Base-by-base conservation (phyloP, 2,113 vertebrate species). In the Larimichthys polyactis region DNA sequence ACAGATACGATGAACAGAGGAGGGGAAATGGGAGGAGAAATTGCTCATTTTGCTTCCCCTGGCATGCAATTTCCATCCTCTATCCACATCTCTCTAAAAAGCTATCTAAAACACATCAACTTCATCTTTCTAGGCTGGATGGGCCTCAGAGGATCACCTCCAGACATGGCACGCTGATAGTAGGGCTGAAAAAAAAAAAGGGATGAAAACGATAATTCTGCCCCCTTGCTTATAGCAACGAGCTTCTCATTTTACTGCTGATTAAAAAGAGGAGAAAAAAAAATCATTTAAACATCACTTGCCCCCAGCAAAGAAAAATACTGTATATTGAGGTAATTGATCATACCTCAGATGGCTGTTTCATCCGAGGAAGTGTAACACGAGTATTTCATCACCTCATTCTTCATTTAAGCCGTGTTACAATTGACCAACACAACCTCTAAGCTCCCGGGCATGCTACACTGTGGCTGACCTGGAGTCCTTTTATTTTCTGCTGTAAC, bases 101-200 rank as follows among this genome's bases (percentile, higher is more conserved):
- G 75, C 89, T 76, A 90, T 91, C 86, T 74, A 83, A 93, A 89
- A 91, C 85, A 87, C 88, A 93, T 89, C 84, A 82, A 82, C 86
- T 88, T 89, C 81, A 85, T 92, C 90, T 87, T 84, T 67, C 66
- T 22, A 44, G 87, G 87, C 85, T 66, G 78, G 64, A 81, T 69
- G 77, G 71, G 67, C 81, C 86, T 86, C 82, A 10, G 19, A 92
- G 85, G 85, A 91, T 90, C 87, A 86, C 85, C 85, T 87, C 85
- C 67, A 92, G 87, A 92, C 86, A 78, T 67, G 71, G 73, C 22
- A 19, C 12, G 11, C 44, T 74, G 55, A 84, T 75, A 73, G 59
- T 24, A 55, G 46, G 36, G 46, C 74, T 81, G 79, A 69, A 65
- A 77, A 83, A 69, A 65, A 77, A 83, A 79, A 77, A 89, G 81